A percentile compares a stretch with the other conserved stretches of the same genome.
phyloP scores from a whole-genome alignment of 2,113 vertebrate species.

The Stictonetta naevosa region DNA sequence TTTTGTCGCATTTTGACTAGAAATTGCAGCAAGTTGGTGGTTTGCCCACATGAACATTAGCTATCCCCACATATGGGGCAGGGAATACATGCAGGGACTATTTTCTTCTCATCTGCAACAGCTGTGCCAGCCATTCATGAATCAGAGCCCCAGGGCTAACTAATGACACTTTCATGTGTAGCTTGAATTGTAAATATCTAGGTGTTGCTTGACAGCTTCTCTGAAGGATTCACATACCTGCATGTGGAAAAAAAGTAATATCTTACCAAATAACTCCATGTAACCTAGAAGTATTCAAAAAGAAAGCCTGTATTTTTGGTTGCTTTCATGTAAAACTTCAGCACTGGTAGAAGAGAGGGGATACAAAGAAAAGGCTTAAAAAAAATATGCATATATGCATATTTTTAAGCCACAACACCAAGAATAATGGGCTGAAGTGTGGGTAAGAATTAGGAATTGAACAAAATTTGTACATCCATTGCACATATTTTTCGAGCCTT shows the following conservation, averaged over 20 bases:
- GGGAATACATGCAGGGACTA: neutral
- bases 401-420: conserved; percentile 33
- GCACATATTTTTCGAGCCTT: neutral
- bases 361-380: neutral
- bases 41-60: neutral
- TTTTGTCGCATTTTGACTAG: neutral
- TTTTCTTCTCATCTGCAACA: neutral
- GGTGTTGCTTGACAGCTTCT: neutral
- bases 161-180: neutral
- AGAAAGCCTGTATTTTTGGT: neutral
- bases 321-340: conserved; percentile 27
- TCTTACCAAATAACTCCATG: conserved; percentile 25
- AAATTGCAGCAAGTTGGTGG: neutral
- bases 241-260: neutral
- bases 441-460: neutral
- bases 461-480: neutral
- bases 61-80: accelerated
- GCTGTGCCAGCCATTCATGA: neutral
- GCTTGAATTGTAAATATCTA: neutral
- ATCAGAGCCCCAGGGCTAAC: neutral
- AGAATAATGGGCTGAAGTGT: neutral
- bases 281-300: neutral
- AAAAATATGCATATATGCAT: accelerated
- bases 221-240: neutral
- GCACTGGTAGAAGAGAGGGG: neutral